A percentile compares a stretch with the other conserved stretches of the same genome.
phyloP scores from a whole-genome alignment of 2,888 invertebrate genomes.

The Carabus problematicus region DNA sequence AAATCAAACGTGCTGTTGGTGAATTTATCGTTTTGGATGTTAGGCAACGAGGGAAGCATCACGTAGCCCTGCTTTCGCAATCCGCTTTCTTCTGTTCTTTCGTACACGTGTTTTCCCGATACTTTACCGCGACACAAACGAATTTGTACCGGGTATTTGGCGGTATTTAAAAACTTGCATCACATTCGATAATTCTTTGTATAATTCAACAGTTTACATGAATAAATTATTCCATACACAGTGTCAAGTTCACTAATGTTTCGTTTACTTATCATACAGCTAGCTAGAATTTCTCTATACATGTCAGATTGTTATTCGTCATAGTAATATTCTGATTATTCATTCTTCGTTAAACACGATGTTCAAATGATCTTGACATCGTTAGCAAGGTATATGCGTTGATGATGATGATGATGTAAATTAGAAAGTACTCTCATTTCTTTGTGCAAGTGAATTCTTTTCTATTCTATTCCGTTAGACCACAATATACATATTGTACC shows the following conservation, averaged over 20 bases:
- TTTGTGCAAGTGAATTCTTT: constrained; percentile 35
- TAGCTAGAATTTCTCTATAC: no score
- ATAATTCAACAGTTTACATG: no score
- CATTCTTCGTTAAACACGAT: no score
- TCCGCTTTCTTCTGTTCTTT: constrained; percentile 35
- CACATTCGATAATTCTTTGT: no score
- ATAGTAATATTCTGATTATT: no score
- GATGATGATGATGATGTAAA: constrained; percentile 26
- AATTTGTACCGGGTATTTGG: no score
- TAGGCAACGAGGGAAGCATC: constrained; percentile 30
- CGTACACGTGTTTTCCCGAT: constrained; percentile 37
- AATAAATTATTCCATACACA: background rate
- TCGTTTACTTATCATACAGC: no score
- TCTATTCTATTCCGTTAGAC: background rate
- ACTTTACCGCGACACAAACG: no score
- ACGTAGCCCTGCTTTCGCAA: constrained; percentile 39
- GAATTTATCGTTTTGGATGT: constrained; percentile 21
- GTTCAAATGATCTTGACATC: constrained; percentile 20
- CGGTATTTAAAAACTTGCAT: no score
- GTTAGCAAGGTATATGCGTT: constrained; percentile 4
- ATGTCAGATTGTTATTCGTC: no score
- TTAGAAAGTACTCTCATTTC: constrained; percentile 38
- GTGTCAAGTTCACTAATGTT: constrained; percentile 29
- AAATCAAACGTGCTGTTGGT: background rate
- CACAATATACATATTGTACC: background rate